Evolutionary conservation across 2,797 vertebrate genomes (phyloP).

Genomic region (Acanthurus lineatus): DNA sequence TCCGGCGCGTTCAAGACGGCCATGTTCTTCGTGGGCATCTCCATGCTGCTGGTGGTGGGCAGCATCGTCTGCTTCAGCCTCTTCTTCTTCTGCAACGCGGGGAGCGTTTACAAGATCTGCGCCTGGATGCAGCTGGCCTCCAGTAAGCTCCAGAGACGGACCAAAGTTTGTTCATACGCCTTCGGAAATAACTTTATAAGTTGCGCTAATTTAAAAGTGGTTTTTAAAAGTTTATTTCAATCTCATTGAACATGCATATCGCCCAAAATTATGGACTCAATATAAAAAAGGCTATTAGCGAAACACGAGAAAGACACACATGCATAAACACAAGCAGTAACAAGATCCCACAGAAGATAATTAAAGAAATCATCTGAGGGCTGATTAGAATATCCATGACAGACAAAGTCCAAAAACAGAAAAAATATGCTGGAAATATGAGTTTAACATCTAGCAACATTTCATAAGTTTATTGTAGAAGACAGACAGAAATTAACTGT

Average conservation of each 20-base stretch:
- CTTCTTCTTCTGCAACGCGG: conserved; percentile 97
- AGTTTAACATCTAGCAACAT: background rate
- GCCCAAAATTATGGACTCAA: too few relatives aligned
- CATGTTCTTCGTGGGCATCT: conserved; percentile 97
- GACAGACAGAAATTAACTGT: conserved; percentile 28
- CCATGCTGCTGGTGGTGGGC: conserved; percentile 94
- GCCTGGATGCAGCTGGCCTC: conserved; percentile 99
- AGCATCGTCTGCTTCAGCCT: conserved; percentile 95
- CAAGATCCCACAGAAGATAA: background rate
- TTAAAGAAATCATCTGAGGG: background rate
- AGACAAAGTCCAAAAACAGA: background rate
- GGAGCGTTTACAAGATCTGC: conserved; percentile 98
- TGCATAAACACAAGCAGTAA: background rate
- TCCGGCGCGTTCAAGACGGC: conserved; percentile 97
- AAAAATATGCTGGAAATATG: background rate
- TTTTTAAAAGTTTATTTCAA: background rate
- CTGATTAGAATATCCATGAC: background rate
- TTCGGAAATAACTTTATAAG: background rate
- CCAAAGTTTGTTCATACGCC: background rate
- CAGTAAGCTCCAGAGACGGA: conserved; percentile 82
- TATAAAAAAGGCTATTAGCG: too few relatives aligned
- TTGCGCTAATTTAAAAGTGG: too few relatives aligned
- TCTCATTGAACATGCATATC: background rate
- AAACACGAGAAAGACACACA: too few relatives aligned
- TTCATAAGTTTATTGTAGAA: conserved; percentile 2